Percentiles rank a stretch among this genome's conserved stretches.
Evolutionary conservation across 1,140 invertebrate species (phyloP).

Genomic region (Trichoplusia ni): DNA sequence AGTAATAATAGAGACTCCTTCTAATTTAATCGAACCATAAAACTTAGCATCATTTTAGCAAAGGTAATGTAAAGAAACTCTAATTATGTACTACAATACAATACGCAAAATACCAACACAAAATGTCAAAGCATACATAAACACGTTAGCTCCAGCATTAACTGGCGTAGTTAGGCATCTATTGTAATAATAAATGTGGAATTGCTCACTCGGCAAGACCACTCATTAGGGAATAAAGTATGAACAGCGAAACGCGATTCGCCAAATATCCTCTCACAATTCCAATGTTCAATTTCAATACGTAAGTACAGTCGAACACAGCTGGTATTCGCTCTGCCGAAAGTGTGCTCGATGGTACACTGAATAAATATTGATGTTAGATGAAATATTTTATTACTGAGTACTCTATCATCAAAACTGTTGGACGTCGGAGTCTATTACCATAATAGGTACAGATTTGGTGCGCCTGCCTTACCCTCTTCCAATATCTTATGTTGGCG

Average conservation of each 20-base stretch:
- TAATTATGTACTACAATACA: no score
- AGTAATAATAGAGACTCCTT: no score
- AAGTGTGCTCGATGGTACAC: conserved; percentile 1
- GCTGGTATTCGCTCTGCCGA: no score
- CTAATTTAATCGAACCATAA: no score
- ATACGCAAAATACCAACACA: no score
- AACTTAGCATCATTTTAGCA: no score
- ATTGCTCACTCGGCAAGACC: neutral
- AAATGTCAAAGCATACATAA: no score
- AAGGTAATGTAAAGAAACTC: no score
- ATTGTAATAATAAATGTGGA: no score
- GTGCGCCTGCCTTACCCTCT: conserved; percentile 38
- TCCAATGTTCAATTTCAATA: conserved; percentile 8
- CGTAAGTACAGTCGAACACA: no score
- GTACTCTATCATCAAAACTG: conserved; percentile 22
- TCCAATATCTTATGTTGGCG: conserved; percentile 47
- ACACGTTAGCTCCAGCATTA: no score
- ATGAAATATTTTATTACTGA: conserved; percentile 27
- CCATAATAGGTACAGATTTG: conserved; percentile 48
- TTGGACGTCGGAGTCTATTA: conserved; percentile 41
- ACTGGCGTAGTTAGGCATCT: no score
- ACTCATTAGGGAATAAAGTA: conserved; percentile 8
- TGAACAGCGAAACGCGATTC: conserved; percentile 4
- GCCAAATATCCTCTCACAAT: neutral
- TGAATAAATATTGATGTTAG: conserved; percentile 26